A percentile compares a stretch with the other conserved stretches of the same genome.
phyloP scores from a whole-genome alignment of 1,140 invertebrate genomes.

The Dolichoris vasculosae region DNA sequence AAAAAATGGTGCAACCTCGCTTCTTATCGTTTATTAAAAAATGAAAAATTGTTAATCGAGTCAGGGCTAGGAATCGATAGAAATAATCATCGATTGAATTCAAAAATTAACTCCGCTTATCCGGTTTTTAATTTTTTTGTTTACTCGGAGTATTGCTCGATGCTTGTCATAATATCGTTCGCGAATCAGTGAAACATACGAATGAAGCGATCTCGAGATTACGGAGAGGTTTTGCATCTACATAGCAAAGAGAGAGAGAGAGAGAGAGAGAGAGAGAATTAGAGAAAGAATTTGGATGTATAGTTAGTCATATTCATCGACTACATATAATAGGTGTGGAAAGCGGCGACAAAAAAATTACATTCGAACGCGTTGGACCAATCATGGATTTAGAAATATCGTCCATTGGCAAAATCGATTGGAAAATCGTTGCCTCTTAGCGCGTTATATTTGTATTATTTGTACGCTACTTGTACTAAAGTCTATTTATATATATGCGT shows the following conservation, averaged over 20 bases:
- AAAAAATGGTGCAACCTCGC: too few relatives aligned
- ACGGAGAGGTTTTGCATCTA: background rate
- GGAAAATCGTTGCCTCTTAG: background rate
- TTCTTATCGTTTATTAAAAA: too few relatives aligned
- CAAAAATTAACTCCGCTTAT: background rate
- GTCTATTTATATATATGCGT: too few relatives aligned
- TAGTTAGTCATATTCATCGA: background rate
- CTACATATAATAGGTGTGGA: background rate
- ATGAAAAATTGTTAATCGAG: too few relatives aligned
- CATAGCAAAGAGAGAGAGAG: too few relatives aligned
- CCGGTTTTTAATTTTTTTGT: background rate
- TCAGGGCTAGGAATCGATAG: too few relatives aligned
- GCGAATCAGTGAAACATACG: background rate
- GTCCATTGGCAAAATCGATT: background rate
- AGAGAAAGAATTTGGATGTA: too few relatives aligned
- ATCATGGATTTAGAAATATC: background rate
- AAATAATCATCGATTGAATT: too few relatives aligned
- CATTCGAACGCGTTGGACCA: background rate
- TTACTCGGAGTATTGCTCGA: background rate
- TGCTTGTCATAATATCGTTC: background rate
- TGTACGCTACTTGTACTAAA: too few relatives aligned
- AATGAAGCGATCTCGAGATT: background rate
- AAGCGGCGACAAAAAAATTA: background rate
- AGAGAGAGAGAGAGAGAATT: too few relatives aligned
- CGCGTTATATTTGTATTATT: too few relatives aligned